Base-by-base conservation (phyloP, 1,140 invertebrate species). In the Holcopasites calliopsidis region DNA sequence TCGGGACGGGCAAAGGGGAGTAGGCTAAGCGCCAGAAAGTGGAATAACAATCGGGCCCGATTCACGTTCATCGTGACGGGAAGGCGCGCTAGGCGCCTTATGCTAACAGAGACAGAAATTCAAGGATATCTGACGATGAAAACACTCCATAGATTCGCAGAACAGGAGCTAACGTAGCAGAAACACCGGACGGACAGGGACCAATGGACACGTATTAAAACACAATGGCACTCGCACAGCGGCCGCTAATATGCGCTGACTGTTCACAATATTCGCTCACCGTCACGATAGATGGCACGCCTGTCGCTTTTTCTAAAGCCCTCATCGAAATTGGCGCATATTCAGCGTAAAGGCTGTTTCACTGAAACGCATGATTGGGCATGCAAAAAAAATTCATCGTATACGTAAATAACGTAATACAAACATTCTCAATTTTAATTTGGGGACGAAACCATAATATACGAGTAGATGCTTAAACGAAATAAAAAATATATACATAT, bases 1-100 rank as follows among this genome's bases (percentile, higher is more conserved):
- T 94, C 93, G 28, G 92, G 89, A 71, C 80, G 85, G 70, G 88
- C 89, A 31, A 82, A 62, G 26, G 85, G 84, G 42, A 91, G 76
- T 62, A 88, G 80, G 66, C 79, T 74, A 76, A 88, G 77, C 44
- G 83, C 85, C 79, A 92, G 72, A 77, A 89, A 82, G 75, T 83
- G 79, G 72, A 90, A 64, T 69, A 87, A 73, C 55, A 87, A 69
- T 81, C 79, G 84, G 79, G 54, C 82, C 72, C 87, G 85, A 82
- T 73, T 75, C 86, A 88, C 87, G 69, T 80, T 85, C 78, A 65
- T 60, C 57, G 75, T 70, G 72, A 82, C 62, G 71, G 61, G 50
- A 78, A 83, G 77, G 81, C 77, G 83, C 76, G 33, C 71, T 77
- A 77, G 76, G 71, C 80, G 72, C 71, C 79, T 80, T 81, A 82